Conservation (phyloP, 2,797 vertebrate species). For the Rhincodon typus region DNA sequence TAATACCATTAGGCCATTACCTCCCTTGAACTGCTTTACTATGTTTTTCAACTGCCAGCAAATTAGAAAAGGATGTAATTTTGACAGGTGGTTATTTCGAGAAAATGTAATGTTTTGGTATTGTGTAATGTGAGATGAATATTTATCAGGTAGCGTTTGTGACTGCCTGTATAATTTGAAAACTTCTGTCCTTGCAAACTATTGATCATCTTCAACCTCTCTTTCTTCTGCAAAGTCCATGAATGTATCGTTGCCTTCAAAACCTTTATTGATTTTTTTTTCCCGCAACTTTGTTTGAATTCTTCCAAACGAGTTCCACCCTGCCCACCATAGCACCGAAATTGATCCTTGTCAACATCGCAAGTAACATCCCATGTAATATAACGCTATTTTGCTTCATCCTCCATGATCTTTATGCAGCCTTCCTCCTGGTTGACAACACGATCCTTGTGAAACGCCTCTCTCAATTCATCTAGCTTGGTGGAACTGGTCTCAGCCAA, state of each 20-base stretch:
- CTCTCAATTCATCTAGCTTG: not conserved
- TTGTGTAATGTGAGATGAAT: not conserved
- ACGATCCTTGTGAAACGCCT: not conserved
- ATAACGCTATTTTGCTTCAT: not conserved
- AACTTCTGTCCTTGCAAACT: not conserved
- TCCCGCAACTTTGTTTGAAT: not conserved
- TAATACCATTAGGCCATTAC: too few relatives aligned
- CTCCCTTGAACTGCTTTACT: not conserved
- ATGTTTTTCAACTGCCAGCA: not conserved
- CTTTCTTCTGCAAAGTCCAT: not conserved
- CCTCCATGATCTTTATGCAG: not conserved
- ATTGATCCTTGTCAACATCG: not conserved
- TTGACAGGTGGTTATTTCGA: not conserved
- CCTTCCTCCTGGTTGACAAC: not conserved
- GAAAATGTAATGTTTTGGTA: not conserved
- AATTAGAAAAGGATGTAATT: not conserved
- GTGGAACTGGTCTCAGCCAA: not conserved
- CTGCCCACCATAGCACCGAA: not conserved
- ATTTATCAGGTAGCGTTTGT: not conserved
- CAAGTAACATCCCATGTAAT: not conserved
- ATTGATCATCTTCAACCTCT: not conserved
- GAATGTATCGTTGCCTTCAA: not conserved
- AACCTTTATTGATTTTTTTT: not conserved
- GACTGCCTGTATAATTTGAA: not conserved
- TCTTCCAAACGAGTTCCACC: not conserved